Percentiles rank a stretch among this genome's conserved stretches.
phyloP scores from a whole-genome alignment of 2,797 vertebrate genomes.

The Discoglossus pictus region DNA sequence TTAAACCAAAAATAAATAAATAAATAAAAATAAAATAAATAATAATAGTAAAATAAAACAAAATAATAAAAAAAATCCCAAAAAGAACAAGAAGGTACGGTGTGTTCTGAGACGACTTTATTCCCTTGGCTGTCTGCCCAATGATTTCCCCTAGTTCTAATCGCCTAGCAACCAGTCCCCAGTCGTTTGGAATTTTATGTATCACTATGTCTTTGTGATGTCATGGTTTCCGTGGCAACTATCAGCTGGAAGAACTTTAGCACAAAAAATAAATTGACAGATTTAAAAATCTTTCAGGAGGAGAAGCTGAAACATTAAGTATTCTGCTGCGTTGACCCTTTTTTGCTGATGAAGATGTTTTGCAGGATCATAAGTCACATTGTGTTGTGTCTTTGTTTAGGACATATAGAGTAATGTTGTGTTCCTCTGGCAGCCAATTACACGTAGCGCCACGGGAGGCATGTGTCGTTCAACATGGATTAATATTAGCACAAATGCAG shows the following conservation, averaged over 20 bases:
- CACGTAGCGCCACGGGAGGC: too few species aligned
- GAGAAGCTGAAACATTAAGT: slow-evolving; percentile 16
- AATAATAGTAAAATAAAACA: too few species aligned
- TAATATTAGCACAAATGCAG: too few species aligned
- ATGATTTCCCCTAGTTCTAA: slow-evolving; percentile 74
- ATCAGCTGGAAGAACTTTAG: slow-evolving; percentile 76
- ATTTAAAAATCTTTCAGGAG: slow-evolving; percentile 49
- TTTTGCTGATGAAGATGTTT: slow-evolving; percentile 50
- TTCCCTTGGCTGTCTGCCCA: slow-evolving; percentile 73
- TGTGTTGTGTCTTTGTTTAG: too few species aligned
- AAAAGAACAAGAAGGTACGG: slow-evolving; percentile 59
- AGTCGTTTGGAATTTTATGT: slow-evolving; percentile 80
- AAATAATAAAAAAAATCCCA: not conserved
- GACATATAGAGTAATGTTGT: too few species aligned
- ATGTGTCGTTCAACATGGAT: too few species aligned
- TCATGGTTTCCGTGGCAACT: slow-evolving; percentile 82
- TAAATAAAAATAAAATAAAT: too few species aligned
- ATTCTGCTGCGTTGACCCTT: not conserved
- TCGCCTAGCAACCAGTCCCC: slow-evolving; percentile 84
- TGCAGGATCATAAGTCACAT: not conserved
- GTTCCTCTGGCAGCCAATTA: too few species aligned
- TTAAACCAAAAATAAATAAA: too few species aligned
- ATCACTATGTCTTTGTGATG: slow-evolving; percentile 83
- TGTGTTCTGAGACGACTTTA: slow-evolving; percentile 65
- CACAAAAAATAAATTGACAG: slow-evolving; percentile 58